Base-by-base conservation (phyloP, 1,140 invertebrate genomes). In the Helicoverpa zea region DNA sequence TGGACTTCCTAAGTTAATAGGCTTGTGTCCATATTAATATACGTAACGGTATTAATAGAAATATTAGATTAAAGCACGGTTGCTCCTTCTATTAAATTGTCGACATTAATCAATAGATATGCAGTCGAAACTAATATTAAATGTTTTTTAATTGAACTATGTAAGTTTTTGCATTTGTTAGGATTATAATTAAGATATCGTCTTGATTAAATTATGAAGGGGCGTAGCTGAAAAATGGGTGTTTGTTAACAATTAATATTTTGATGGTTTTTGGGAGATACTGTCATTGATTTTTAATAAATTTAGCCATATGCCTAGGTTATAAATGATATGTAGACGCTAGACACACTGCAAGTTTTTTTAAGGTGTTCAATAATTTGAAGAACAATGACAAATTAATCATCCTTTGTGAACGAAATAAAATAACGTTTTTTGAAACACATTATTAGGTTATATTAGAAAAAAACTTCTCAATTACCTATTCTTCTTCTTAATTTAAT, bases 51-150 rank as follows among this genome's bases (percentile, higher is more conserved):
- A 66, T 12, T 66, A 51, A 76, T 61, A 51, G 52, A 63, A 59
- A 51, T 54, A 43, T n/a, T 64, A 23, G 29, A 43, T 64, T 77
- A 10, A 54, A 77, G 18, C 30, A 59, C 35, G n/a, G 47, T 77
- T 52, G 43, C n/a, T 66, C 49, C 61, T 77, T 66, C 49, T 56
- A 77, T 77, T 77, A 77, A 56, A 66, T 13, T 77, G 47, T 77
- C 61, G 23, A 18, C 75, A 77, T 77, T 29, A 66, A 77, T 77
- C 75, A 77, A 16, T 54, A 18, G 10, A 5, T 10, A 14, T 49
- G 61, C 61, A 77, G 47, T 66, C 35, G 13, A 18, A 30, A 29
- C 12, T 58, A 35, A 74, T 16, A 35, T 47, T 58, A 13, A 43
- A 43, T 43, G 35, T 9, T 43, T 35, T 30, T 58, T 16, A 52